Conservation (phyloP, 53 echinoderm and acorn worm species). For the Apostichopus leukothele region DNA sequence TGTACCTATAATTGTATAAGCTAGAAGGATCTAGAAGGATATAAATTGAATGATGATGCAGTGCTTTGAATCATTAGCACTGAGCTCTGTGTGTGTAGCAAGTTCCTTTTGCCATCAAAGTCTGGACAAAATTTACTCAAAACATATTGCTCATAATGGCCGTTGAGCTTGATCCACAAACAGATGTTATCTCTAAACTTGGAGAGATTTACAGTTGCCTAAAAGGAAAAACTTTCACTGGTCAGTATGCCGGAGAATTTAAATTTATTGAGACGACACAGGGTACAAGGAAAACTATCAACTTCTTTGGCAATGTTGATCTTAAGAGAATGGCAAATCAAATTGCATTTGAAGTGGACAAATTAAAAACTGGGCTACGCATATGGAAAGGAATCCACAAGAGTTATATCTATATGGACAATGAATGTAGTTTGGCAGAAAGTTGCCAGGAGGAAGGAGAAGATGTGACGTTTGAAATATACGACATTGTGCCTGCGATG, state of each 20-base stretch:
- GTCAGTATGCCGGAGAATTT: background rate
- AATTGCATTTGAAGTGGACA: background rate
- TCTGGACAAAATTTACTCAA: too few species aligned
- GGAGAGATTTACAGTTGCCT: background rate
- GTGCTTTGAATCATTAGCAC: too few species aligned
- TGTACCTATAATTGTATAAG: too few species aligned
- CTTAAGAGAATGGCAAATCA: background rate
- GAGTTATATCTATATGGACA: background rate
- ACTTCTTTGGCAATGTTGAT: background rate
- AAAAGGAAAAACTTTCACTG: background rate
- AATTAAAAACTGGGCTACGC: background rate
- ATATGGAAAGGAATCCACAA: constrained; percentile 5
- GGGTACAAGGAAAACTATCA: background rate
- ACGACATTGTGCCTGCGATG: background rate
- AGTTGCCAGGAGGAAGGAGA: background rate
- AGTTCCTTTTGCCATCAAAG: too few species aligned
- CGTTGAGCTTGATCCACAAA: background rate
- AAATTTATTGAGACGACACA: background rate
- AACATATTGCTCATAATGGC: background rate
- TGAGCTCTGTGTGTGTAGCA: too few species aligned
- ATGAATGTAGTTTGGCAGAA: background rate
- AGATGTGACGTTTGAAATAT: background rate
- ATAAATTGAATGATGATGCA: too few species aligned
- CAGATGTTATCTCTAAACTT: background rate
- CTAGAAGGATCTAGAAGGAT: too few species aligned